Conservation (phyloP, 1,140 invertebrate genomes). For the Pinna nobilis region DNA sequence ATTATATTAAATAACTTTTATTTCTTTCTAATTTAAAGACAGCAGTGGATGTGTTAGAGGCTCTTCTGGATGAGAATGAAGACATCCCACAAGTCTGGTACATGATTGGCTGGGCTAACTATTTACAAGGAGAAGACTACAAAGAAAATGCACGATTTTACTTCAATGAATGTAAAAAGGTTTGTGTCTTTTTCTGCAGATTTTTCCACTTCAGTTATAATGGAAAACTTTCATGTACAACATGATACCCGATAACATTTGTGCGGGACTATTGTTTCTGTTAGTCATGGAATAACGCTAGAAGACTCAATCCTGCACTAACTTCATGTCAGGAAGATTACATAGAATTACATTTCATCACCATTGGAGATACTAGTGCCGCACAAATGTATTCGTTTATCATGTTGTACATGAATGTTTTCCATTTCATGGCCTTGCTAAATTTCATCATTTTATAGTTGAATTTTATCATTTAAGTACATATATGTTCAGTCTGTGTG, state of each 20-base stretch:
- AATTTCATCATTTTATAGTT: no score
- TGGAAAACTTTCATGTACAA: no score
- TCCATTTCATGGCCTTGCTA: no score
- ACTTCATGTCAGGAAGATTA: background rate
- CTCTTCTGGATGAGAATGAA: conserved; percentile 71
- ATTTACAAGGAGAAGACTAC: conserved; percentile 70
- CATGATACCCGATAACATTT: no score
- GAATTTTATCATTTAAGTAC: no score
- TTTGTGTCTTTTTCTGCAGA: conserved; percentile 31
- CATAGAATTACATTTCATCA: no score
- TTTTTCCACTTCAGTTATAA: background rate
- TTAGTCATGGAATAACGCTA: no score
- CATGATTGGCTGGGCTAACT: conserved; percentile 73
- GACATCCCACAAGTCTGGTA: conserved; percentile 73
- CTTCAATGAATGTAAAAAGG: conserved; percentile 70
- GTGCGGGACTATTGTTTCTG: no score
- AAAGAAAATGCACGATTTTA: conserved; percentile 71
- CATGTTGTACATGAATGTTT: no score
- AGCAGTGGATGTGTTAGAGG: conserved; percentile 62
- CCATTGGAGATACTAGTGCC: no score
- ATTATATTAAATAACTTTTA: background rate
- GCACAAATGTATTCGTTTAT: background rate
- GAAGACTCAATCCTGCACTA: background rate
- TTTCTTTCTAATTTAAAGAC: conserved; percentile 48
- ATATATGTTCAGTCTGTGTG: no score